Percentiles rank a stretch among this genome's conserved stretches.
These are phyloP conservation scores for Gymnocephalus cernua DNA, from an alignment of 2,113 vertebrate species.

Conservation along the genomic window DNA sequence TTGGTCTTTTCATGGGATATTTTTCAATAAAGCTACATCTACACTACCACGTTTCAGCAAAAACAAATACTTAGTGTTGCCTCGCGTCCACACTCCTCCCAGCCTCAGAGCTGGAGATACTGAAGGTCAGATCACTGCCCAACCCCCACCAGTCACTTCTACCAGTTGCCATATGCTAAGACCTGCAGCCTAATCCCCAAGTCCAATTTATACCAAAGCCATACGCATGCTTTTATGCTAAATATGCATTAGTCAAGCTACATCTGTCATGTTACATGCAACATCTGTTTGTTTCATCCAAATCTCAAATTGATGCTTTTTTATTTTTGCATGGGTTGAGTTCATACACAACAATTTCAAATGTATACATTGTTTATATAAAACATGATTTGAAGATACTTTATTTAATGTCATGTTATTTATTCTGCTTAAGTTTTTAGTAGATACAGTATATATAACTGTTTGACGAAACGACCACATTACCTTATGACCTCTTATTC, in stretches of 20 bases:
- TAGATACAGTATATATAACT: neutral
- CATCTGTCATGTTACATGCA: neutral
- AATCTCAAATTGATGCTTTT: neutral
- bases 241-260: neutral
- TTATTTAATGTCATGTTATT: neutral
- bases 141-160: slow-evolving; percentile 24
- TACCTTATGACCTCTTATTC: too few relatives aligned
- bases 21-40: too few relatives aligned
- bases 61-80: too few relatives aligned
- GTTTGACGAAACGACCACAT: neutral
- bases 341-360: neutral
- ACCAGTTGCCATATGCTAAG: neutral
- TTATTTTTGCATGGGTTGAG: neutral
- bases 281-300: neutral
- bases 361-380: neutral
- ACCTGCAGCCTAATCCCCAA: slow-evolving; percentile 12
- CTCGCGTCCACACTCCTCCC: too few relatives aligned
- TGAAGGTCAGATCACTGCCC: slow-evolving; percentile 5
- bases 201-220: neutral
- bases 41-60: too few relatives aligned
- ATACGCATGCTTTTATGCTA: neutral
- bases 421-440: neutral
- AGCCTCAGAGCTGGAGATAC: slow-evolving; percentile 3
- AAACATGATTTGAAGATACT: neutral
- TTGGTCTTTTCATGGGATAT: too few relatives aligned